Base-by-base conservation (phyloP, 2,113 vertebrate genomes). In the Pollachius pollachius region DNA sequence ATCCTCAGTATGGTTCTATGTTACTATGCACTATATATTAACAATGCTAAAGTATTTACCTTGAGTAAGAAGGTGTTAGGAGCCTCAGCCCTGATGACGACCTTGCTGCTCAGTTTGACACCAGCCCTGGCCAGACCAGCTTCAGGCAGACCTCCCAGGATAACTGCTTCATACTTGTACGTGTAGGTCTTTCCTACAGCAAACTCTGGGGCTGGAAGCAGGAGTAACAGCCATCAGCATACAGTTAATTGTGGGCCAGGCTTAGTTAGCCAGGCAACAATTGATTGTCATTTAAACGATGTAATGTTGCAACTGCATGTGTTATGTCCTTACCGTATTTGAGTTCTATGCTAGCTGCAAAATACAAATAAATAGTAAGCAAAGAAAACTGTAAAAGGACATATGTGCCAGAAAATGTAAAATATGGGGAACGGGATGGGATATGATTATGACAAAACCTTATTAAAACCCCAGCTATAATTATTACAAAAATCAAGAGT, bases 121-220 rank as follows among this genome's bases (percentile, higher is more conserved):
- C 93, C 93, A 0, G 87, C 86, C 69, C 90, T 89, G 60, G 87
- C 93, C 66, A 95, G 82, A 64, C 82, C 83, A 18, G 88, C 83
- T 34, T 95, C 93, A 65, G 92, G 93, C 57, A 96, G 88, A 54
- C 94, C 94, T 0, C 78, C 93, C 87, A 93, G 58, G 5, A 94
- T 67, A 19, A 65, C 0, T 17, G 84, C 91, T 66, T 94, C 93
- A 90, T 96, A 96, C 25, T 85, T 83, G 83, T 94, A 95, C 17
- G 81, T 4, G 58, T 91, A 81, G 69, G 80, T 91, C 70, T 87
- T 93, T 56, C 77, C 87, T 17, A 59, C 17, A 0, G 71, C 58
- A 81, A 95, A 96, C 1, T 84, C 80, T 37, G 92, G 92, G 16
- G 82, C 94, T 96, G 11, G 41, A 48, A 48, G 73, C 2, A 70